Conservation (phyloP, 2,888 invertebrate species). For the Anoplius nigerrimus region DNA sequence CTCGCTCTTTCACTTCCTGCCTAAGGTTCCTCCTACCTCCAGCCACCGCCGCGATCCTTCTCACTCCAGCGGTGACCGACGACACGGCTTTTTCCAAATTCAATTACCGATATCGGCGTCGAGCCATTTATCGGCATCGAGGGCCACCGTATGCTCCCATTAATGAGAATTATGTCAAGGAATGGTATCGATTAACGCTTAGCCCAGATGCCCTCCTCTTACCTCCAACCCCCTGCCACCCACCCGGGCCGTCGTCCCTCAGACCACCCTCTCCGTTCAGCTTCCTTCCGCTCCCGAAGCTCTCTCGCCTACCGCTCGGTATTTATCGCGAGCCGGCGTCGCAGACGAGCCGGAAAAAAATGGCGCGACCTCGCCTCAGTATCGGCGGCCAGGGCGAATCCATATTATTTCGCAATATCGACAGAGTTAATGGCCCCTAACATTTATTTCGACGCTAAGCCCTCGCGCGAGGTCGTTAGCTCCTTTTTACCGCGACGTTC, state of each 20-base stretch:
- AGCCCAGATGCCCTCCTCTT: slow-evolving; percentile 36
- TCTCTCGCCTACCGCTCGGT: background rate
- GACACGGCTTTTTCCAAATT: slow-evolving; percentile 47
- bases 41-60: too few relatives aligned
- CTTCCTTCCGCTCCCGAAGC: background rate
- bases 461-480: too few relatives aligned
- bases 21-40: too few relatives aligned
- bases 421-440: too few relatives aligned
- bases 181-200: slow-evolving; percentile 57
- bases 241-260: too few relatives aligned
- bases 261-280: slow-evolving; percentile 13
- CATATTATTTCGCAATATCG: too few relatives aligned
- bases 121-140: slow-evolving; percentile 37
- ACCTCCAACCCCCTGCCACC: slow-evolving; percentile 6
- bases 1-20: too few relatives aligned
- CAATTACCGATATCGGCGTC: slow-evolving; percentile 46
- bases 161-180: slow-evolving; percentile 50
- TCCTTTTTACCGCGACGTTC: background rate
- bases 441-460: too few relatives aligned
- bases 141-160: slow-evolving; percentile 32
- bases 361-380: too few relatives aligned
- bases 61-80: too few relatives aligned
- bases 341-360: background rate
- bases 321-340: too few relatives aligned
- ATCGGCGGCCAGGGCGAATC: too few relatives aligned